Evolutionary conservation across 2,797 vertebrate genomes (phyloP).

Genomic region (Galago senegalensis): DNA sequence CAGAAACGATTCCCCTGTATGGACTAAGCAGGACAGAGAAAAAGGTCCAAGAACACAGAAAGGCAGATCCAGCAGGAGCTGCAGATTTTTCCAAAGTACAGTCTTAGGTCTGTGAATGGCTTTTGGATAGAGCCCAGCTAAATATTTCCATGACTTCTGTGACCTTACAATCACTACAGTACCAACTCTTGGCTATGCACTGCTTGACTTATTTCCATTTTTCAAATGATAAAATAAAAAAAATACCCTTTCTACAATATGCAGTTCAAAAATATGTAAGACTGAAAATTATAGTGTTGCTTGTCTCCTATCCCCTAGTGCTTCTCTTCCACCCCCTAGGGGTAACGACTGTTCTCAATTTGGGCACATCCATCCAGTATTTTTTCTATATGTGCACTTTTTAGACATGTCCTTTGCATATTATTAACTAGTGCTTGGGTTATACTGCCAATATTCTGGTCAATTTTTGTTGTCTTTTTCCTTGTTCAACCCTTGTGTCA

Average conservation of each 20-base stretch:
- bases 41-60: background rate
- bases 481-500: background rate
- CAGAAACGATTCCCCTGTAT: background rate
- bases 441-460: slow-evolving; percentile 8
- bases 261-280: background rate
- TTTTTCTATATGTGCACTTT: background rate
- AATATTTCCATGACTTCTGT: background rate
- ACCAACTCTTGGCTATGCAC: background rate
- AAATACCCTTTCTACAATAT: background rate
- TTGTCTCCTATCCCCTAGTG: background rate
- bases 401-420: background rate
- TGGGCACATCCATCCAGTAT: background rate
- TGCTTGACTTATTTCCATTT: slow-evolving; percentile 21
- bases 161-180: background rate
- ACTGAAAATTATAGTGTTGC: background rate
- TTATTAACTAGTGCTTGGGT: background rate
- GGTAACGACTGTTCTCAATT: background rate
- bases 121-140: background rate
- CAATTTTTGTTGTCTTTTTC: background rate
- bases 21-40: background rate
- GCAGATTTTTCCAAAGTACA: background rate
- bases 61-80: background rate
- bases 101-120: background rate
- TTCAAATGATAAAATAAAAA: background rate
- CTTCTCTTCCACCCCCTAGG: background rate